Evolutionary conservation across 2,888 invertebrate species (phyloP).

Genomic region (Chrysolina americana): DNA sequence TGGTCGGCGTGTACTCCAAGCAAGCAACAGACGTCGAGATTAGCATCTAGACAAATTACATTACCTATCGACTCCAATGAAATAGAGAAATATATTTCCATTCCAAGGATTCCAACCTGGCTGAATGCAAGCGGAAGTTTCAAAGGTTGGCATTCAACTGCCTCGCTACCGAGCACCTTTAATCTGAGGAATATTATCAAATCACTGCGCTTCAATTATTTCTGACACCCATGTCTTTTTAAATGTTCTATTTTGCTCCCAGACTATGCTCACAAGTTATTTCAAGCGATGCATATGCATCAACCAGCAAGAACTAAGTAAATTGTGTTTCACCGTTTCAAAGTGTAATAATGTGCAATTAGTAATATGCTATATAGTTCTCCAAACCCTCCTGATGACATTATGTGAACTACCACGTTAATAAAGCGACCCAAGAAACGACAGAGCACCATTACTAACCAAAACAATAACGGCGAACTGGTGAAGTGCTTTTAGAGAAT

Average conservation of each 20-base stretch:
- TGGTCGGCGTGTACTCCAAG: too few species aligned
- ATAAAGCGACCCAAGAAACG: slow-evolving; percentile 3
- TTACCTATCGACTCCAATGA: too few species aligned
- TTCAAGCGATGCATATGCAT: background rate
- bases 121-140: too few species aligned
- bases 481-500: background rate
- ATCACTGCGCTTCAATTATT: background rate
- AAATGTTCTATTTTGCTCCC: background rate
- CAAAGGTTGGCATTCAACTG: too few species aligned
- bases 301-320: background rate
- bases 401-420: slow-evolving; percentile 9
- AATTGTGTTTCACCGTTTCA: background rate
- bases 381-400: background rate
- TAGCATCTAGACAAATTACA: too few species aligned
- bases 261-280: background rate
- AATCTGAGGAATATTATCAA: too few species aligned
- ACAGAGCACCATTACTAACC: slow-evolving; percentile 26
- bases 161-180: too few species aligned
- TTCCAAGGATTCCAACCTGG: too few species aligned
- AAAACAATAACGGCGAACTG: slow-evolving; percentile 22
- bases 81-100: too few species aligned
- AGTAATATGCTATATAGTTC: slow-evolving; percentile 2
- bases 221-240: background rate
- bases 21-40: too few species aligned
- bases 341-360: background rate